These are phyloP conservation scores for Malacoctenus gilli DNA, from an alignment of 2,797 vertebrate species.

Conservation along the genomic window DNA sequence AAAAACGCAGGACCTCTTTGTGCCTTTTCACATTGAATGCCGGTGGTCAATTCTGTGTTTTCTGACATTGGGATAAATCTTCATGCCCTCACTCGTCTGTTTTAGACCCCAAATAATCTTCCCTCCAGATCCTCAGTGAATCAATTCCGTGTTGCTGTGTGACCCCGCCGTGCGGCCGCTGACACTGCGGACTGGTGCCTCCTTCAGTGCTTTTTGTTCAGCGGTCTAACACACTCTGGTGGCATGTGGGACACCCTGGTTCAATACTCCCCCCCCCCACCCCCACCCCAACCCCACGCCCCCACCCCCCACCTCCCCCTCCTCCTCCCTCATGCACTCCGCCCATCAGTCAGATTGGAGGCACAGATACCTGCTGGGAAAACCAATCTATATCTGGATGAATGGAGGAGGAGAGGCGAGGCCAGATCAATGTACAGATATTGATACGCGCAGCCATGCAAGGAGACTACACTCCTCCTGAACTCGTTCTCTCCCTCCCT, in stretches of 20 bases:
- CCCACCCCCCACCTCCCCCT: too few relatives aligned
- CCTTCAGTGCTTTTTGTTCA: constrained; percentile 62
- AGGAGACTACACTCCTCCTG: constrained; percentile 69
- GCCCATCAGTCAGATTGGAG: constrained; percentile 75
- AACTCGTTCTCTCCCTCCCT: constrained; percentile 70
- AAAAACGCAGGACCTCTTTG: too few relatives aligned
- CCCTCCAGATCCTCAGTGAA: background rate
- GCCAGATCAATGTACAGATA: constrained; percentile 82
- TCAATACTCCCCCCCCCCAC: constrained; percentile 61
- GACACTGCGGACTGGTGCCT: constrained; percentile 4
- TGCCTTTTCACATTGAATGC: too few relatives aligned
- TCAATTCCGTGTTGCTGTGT: constrained; percentile 19
- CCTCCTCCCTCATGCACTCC: constrained; percentile 42
- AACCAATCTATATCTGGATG: constrained; percentile 81
- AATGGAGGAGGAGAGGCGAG: constrained; percentile 74
- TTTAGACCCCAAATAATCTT: background rate
- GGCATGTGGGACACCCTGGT: constrained; percentile 65
- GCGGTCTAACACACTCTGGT: constrained; percentile 63
- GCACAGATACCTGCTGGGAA: constrained; percentile 76
- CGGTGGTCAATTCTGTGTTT: too few relatives aligned
- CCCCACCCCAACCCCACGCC: too few relatives aligned
- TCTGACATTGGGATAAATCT: too few relatives aligned
- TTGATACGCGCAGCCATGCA: constrained; percentile 76
- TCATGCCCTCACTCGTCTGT: too few relatives aligned
- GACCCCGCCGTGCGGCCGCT: constrained; percentile 5